A percentile compares a stretch with the other conserved stretches of the same genome.
Evolutionary conservation across 2,888 invertebrate species (phyloP).

Genomic region (Notodonta dromedarius): DNA sequence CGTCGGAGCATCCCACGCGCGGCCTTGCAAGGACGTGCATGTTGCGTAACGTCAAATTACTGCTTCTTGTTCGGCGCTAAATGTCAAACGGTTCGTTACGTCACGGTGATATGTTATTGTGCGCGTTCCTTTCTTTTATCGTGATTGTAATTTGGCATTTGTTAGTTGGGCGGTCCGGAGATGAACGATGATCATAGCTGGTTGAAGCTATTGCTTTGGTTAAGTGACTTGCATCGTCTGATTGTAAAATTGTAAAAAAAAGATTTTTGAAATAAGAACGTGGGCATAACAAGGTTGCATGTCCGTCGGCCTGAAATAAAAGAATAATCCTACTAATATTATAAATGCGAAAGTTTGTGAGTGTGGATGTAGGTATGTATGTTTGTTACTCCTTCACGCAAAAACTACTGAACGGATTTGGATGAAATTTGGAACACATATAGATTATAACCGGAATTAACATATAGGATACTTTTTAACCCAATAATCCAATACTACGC

Average conservation of each 20-base stretch:
- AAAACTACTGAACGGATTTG: too few species aligned
- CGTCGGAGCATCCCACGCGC: slow-evolving; percentile 26
- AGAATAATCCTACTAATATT: too few species aligned
- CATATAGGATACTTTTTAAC: too few species aligned
- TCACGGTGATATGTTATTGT: slow-evolving; percentile 2
- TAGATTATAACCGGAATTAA: too few species aligned
- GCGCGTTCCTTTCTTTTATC: slow-evolving; percentile 3
- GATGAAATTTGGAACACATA: too few species aligned
- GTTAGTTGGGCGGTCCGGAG: background rate
- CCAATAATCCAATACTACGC: too few species aligned
- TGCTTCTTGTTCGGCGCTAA: slow-evolving; percentile 5
- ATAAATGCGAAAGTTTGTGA: too few species aligned
- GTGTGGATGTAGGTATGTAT: too few species aligned
- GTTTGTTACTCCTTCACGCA: too few species aligned
- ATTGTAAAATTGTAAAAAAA: background rate
- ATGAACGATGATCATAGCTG: background rate
- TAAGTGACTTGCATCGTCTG: background rate
- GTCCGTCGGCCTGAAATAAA: too few species aligned
- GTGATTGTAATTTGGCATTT: background rate
- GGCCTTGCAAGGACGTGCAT: slow-evolving; percentile 43
- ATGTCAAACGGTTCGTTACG: slow-evolving; percentile 6
- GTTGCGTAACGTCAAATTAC: slow-evolving; percentile 15
- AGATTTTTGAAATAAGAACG: too few species aligned
- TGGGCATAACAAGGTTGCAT: too few species aligned
- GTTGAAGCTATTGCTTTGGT: background rate